Conservation (phyloP, 2,113 vertebrate species). For the Syngnathus typhle region DNA sequence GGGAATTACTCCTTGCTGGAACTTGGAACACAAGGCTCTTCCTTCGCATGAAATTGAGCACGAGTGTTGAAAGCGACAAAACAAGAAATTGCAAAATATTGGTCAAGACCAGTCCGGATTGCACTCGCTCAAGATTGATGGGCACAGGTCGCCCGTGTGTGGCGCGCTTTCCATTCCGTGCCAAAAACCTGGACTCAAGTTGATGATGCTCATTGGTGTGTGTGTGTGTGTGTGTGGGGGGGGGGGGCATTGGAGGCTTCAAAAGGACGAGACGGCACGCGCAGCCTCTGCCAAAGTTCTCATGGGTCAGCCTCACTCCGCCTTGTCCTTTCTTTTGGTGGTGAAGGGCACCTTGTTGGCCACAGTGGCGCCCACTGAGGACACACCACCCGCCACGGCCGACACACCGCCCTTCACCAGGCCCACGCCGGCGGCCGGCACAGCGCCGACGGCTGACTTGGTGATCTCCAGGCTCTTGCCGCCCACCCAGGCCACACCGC, state of each 20-base stretch:
- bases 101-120: conserved; percentile 10
- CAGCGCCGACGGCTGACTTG: conserved; percentile 69
- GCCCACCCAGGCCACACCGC: conserved; percentile 74
- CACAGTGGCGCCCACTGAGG: conserved; percentile 68
- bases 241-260: conserved; percentile 11
- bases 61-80: conserved; percentile 8
- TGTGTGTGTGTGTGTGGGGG: too few relatives aligned
- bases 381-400: conserved; percentile 71
- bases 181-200: conserved; percentile 8
- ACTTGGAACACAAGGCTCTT: too few relatives aligned
- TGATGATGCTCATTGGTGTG: neutral
- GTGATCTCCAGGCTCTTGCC: conserved; percentile 73
- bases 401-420: conserved; percentile 74
- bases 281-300: conserved; percentile 10
- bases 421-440: conserved; percentile 66
- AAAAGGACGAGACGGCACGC: conserved; percentile 22
- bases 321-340: conserved; percentile 74
- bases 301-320: conserved; percentile 64
- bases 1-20: neutral
- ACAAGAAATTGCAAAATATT: conserved; percentile 5
- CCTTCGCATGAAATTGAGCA: neutral
- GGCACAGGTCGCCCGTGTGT: conserved; percentile 18
- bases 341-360: conserved; percentile 72
- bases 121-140: conserved; percentile 24
- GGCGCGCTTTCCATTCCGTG: conserved; percentile 14